Base-by-base conservation (phyloP, 1,140 invertebrate species). In the Brachionus rubens region DNA sequence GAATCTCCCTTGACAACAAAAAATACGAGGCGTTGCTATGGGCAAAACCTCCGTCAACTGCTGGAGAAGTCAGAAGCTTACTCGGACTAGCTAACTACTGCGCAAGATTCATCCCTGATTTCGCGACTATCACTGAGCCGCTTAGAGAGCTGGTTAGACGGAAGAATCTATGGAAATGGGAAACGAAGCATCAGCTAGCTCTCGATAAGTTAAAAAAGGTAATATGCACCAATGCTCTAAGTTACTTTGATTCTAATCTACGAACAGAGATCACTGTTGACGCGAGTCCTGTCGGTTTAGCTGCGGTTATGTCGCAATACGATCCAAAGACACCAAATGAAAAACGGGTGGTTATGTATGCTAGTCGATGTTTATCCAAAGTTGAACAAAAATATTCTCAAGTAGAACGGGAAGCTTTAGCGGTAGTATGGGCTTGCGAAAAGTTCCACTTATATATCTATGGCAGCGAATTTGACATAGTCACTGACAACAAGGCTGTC, bases 241-340 rank as follows among this genome's bases (percentile, higher is more conserved):
- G 33, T 36, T 50, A 50, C 12, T 50, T 50, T 12, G 12, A 50
- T 19, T 4, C 3, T 4, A 6, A 50, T 5, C 12, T 3, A 12
- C 16, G 16, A 4, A 26, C 48, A 4, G 24, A 50, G 12, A 12
- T 50, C 3, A 50, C 48, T 5, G 48, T 50, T 19, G 72, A 78
- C 41, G 77, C 85, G 12, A 81, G 79, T 21, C 77, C 80, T 2
- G 79, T 79, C 48, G 85, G 84, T 0, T 21, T 87, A 3, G 84
- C 84, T n/a, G 85, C 83, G 1, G 84, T 88, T 1, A 28, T 88
- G 12, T 77, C 80, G 16, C 86, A 87, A 62, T 62, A 75, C 0
- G 16, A 47, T 33, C 48, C 48, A 5, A 50, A 75, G 1, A 14
- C 26, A 21, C 48, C 48, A 50, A 12, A 50, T n/a, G 56, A n/a